Conservation (phyloP, 2,888 invertebrate species). For the Nemotelus nigrinus region DNA sequence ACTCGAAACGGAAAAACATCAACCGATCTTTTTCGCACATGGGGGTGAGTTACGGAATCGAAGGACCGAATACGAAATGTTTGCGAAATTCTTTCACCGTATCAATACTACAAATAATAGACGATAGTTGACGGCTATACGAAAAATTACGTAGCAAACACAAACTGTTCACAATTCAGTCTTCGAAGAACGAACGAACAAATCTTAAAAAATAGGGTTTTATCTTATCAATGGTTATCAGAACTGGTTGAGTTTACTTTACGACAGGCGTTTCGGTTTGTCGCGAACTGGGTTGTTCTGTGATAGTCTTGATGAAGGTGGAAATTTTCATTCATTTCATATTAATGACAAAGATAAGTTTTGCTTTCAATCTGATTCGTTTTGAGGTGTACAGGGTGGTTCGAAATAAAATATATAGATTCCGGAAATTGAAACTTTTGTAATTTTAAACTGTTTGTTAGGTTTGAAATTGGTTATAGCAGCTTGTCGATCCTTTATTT, state of each 20-base stretch:
- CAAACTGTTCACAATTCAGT: constrained; percentile 16
- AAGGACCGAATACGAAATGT: neutral
- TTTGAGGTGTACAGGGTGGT: no score
- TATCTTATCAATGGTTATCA: constrained; percentile 41
- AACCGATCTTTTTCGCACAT: constrained; percentile 16
- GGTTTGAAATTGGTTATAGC: no score
- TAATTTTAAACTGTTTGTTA: no score
- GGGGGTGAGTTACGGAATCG: neutral
- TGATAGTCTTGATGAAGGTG: no score
- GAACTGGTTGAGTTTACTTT: constrained; percentile 23
- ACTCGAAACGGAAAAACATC: neutral
- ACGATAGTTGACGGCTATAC: no score
- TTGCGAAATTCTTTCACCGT: neutral
- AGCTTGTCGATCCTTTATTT: no score
- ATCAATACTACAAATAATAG: neutral
- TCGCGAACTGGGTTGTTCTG: no score
- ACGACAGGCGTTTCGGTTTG: neutral
- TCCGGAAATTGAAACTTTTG: no score
- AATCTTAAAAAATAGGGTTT: constrained; percentile 23
- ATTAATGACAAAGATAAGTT: no score
- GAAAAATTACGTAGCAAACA: constrained; percentile 6
- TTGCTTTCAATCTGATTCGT: no score
- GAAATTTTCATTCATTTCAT: no score
- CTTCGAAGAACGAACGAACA: constrained; percentile 30
- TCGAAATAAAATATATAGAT: no score